These are phyloP conservation scores for Phortica variegata DNA, from an alignment of 1,140 invertebrate species.

Conservation along the genomic window DNA sequence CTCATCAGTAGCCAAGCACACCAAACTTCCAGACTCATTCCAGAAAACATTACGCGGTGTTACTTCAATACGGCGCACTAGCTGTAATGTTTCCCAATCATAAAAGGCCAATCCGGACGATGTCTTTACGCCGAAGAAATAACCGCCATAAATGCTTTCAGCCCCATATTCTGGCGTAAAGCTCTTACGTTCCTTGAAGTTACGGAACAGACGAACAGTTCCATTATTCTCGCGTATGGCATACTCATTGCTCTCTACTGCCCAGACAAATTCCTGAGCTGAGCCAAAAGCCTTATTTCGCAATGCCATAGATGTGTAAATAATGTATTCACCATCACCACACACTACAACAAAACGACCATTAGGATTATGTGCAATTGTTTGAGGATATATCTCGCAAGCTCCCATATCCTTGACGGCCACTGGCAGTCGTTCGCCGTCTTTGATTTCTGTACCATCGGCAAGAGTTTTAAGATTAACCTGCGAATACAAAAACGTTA, in stretches of 20 bases:
- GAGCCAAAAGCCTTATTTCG: conserved; percentile 98
- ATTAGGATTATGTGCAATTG: conserved; percentile 97
- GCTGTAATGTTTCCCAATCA: conserved; percentile 93
- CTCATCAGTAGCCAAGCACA: conserved; percentile 94
- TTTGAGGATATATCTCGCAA: conserved; percentile 99
- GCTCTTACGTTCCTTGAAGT: conserved; percentile 95
- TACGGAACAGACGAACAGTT: conserved; percentile 93
- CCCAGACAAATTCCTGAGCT: conserved; percentile 99
- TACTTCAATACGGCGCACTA: conserved; percentile 73
- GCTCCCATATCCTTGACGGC: conserved; percentile 98
- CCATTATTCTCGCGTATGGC: conserved; percentile 88
- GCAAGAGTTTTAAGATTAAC: conserved; percentile 62
- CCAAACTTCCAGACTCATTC: conserved; percentile 93
- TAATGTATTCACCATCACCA: conserved; percentile 99
- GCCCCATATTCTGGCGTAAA: conserved; percentile 96
- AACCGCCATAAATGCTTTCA: conserved; percentile 95
- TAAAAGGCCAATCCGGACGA: conserved; percentile 91
- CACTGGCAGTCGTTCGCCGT: conserved; percentile 90
- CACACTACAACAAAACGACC: conserved; percentile 98
- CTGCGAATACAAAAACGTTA: conserved; percentile 34
- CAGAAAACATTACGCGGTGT: conserved; percentile 80
- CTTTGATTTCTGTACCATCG: conserved; percentile 71
- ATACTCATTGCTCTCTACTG: conserved; percentile 93
- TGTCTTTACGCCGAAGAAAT: conserved; percentile 91
- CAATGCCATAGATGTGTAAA: conserved; percentile 98